Evolutionary conservation across 1,140 invertebrate species (phyloP).

Genomic region (Tyrophagus putrescentiae): DNA sequence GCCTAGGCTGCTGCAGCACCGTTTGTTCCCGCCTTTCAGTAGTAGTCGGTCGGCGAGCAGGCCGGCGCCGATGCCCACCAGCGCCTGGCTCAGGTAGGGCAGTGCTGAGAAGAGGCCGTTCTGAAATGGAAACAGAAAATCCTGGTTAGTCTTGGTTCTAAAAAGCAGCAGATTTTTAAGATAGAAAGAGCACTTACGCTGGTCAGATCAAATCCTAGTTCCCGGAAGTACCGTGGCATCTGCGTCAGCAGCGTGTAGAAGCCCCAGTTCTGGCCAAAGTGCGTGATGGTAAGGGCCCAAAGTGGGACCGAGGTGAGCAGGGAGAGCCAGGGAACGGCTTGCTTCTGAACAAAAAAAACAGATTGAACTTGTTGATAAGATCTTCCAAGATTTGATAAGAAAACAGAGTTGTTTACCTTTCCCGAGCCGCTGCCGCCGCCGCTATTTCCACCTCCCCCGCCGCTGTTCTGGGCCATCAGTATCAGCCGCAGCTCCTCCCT

Average conservation of each 20-base stretch:
- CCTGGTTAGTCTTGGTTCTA: no score
- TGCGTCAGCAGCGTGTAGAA: constrained; percentile 89
- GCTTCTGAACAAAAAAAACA: no score
- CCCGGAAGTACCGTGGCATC: constrained; percentile 80
- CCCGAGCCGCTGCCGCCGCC: no score
- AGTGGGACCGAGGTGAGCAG: constrained; percentile 66
- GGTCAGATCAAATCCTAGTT: constrained; percentile 69
- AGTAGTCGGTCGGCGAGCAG: constrained; percentile 37
- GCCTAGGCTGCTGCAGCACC: constrained; percentile 1
- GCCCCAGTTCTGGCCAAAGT: constrained; percentile 78
- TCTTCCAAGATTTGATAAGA: no score
- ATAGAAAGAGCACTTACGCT: constrained; percentile 47
- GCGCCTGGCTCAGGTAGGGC: constrained; percentile 41
- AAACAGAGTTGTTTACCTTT: no score
- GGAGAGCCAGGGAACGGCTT: constrained; percentile 57
- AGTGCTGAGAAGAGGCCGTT: constrained; percentile 42
- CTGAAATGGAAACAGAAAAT: no score
- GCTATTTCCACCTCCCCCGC: no score
- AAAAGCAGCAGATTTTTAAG: no score
- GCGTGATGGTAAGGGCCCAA: constrained; percentile 78
- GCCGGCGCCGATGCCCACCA: constrained; percentile 37
- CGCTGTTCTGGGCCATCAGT: no score
- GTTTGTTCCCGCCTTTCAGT: no score
- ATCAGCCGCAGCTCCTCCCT: constrained; percentile 69
- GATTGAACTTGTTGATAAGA: no score